Base-by-base conservation (phyloP, 2,113 vertebrate species). In the Beaufortia kweichowensis region DNA sequence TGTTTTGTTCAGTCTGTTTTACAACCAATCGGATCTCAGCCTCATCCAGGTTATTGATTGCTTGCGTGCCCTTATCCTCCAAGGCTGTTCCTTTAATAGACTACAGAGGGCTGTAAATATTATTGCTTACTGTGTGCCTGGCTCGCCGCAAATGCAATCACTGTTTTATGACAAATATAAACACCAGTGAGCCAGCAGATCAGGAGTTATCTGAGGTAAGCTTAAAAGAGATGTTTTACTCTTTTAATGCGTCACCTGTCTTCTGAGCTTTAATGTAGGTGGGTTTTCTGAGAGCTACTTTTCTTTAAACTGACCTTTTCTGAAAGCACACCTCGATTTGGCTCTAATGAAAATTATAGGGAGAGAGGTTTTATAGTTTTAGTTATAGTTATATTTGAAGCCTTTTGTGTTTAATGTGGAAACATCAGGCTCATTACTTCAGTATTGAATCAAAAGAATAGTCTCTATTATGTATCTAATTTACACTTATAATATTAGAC, bases 31-130 rank as follows among this genome's bases (percentile, higher is more conserved):
- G 2, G 50, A 73, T 79, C 39, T 48, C 24, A 56, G 56, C 60
- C 62, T 35, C 43, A 66, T 56, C 23, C 53, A 29, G 31, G 46
- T 53, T 73, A 81, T 77, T 50, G 68, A 81, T 81, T 60, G 74
- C 29, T 48, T 77, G 55, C 53, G 19, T 41, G 67, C 74, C 68
- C 43, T 68, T 19, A 43, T 77, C 75, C 61, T 81, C 66, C 76
- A 26, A 69, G 66, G 66, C 57, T 48, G 56, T 60, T 62, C 33
- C 68, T 67, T 41, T 81, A 77, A 81, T 77, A 53, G 67, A 77
- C 67, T 70, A 80, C 72, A 76, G 72, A 26, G 59, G 43, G 66
- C 35, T 35, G 31, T 77, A 81, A 66, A 61, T 81, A 77, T 66
- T 66, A 61, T 81, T 73, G 65, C 67, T 61, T 66, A 53, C 75